These are phyloP conservation scores for Drosophila willistoni DNA, from an alignment of 1,140 invertebrate genomes.

Conservation along the genomic window DNA sequence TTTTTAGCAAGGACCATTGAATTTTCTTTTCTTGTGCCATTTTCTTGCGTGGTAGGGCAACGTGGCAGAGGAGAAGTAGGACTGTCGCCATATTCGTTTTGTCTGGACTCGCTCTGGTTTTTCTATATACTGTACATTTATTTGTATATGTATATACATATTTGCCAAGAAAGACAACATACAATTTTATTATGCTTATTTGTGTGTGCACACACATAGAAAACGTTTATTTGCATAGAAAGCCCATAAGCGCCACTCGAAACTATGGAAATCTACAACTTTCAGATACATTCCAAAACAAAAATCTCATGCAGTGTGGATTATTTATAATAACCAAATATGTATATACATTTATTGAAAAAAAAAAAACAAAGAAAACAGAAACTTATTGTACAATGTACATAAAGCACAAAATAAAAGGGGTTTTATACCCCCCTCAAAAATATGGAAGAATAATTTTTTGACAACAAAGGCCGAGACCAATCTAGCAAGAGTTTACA, in stretches of 20 bases:
- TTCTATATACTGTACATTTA: conserved; percentile 9
- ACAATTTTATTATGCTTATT: conserved; percentile 77
- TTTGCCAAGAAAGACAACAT: conserved; percentile 63
- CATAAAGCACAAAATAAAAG: conserved; percentile 2
- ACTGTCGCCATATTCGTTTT: conserved; percentile 74
- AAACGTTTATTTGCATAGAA: conserved; percentile 67
- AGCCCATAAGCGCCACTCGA: conserved; percentile 66
- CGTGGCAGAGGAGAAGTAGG: not conserved
- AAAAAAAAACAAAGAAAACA: conserved; percentile 22
- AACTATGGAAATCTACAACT: conserved; percentile 56
- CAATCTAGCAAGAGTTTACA: conserved; percentile 25
- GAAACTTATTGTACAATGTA: conserved; percentile 1
- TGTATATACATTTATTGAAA: not conserved
- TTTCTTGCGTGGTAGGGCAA: conserved; percentile 32
- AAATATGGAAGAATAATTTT: conserved; percentile 15
- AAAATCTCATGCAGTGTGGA: conserved; percentile 46
- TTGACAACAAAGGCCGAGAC: not conserved
- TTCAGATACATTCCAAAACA: conserved; percentile 29
- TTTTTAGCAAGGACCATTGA: conserved; percentile 73
- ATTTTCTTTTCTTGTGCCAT: conserved; percentile 47
- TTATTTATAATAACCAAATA: conserved; percentile 19
- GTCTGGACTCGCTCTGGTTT: conserved; percentile 50
- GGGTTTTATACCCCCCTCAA: not conserved
- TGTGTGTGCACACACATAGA: not conserved
- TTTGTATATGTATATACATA: not conserved